A percentile compares a stretch with the other conserved stretches of the same genome.
These are phyloP conservation scores for Chrysolina americana DNA, from an alignment of 2,888 invertebrate genomes.

Conservation along the genomic window DNA sequence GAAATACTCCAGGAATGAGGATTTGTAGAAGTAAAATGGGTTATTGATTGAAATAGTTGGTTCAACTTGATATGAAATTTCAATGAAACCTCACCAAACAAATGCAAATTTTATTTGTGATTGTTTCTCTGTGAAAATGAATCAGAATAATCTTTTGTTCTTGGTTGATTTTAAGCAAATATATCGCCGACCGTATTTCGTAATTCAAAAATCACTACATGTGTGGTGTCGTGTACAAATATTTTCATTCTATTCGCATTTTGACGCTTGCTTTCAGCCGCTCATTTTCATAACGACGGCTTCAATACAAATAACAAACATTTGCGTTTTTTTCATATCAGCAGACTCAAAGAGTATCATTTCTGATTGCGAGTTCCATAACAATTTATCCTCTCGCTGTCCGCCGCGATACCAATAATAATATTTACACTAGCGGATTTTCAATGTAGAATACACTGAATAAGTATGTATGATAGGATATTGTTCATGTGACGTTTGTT, in stretches of 20 bases:
- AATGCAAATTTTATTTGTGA: too few species aligned
- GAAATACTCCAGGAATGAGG: too few species aligned
- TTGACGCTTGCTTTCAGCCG: background rate
- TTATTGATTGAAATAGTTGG: too few species aligned
- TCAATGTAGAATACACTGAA: background rate
- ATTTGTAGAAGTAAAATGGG: too few species aligned
- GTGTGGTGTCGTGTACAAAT: conserved; percentile 20
- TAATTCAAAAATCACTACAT: background rate
- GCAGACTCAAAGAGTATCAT: conserved; percentile 11
- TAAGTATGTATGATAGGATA: too few species aligned
- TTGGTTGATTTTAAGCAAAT: background rate
- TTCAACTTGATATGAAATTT: too few species aligned
- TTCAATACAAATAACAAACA: conserved; percentile 36
- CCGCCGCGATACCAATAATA: background rate
- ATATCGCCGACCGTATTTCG: background rate
- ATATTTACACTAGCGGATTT: conserved; percentile 1
- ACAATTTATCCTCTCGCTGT: background rate
- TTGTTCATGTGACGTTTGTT: too few species aligned
- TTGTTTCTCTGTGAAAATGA: too few species aligned
- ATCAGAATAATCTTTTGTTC: background rate
- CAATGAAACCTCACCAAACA: too few species aligned
- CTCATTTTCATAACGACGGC: conserved; percentile 8
- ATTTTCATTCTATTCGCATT: conserved; percentile 1
- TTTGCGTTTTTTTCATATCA: conserved; percentile 35
- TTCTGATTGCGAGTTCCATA: conserved; percentile 4